Conservation (phyloP, 2,113 vertebrate species). For the Alaudala cheleensis region DNA sequence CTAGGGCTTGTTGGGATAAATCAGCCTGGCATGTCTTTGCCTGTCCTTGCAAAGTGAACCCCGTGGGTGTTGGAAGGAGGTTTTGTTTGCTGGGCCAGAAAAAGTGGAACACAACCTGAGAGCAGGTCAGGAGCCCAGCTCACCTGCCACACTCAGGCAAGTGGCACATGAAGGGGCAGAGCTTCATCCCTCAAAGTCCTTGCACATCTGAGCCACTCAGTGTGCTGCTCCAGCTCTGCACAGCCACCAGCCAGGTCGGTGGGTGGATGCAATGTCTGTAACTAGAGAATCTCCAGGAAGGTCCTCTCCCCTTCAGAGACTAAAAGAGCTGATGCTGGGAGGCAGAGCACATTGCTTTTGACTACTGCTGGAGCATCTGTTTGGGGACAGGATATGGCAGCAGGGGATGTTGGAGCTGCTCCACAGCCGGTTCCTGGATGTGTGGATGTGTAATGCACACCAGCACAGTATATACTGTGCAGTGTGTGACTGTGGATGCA, state of each 20-base stretch:
- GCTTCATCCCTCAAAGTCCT: rapidly evolving
- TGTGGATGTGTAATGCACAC: background rate
- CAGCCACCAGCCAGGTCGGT: rapidly evolving
- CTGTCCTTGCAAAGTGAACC: background rate
- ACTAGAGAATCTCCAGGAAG: background rate
- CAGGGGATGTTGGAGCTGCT: background rate
- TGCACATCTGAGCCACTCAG: rapidly evolving
- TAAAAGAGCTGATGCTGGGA: background rate
- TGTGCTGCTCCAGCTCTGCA: rapidly evolving
- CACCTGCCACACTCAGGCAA: rapidly evolving
- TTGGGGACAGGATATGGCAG: background rate
- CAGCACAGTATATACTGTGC: rapidly evolving
- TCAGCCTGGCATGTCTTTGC: background rate
- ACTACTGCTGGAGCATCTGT: background rate
- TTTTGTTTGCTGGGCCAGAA: background rate
- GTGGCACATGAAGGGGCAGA: rapidly evolving
- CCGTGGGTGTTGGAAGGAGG: rapidly evolving
- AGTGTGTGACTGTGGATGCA: background rate
- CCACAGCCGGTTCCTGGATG: background rate
- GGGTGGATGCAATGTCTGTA: rapidly evolving
- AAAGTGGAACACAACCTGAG: background rate
- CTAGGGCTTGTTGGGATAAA: background rate
- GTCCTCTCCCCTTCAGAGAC: background rate
- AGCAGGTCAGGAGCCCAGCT: background rate
- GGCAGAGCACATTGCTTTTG: background rate